A percentile compares a stretch with the other conserved stretches of the same genome.
These are phyloP conservation scores for Carterocephalus palaemon DNA, from an alignment of 2,888 invertebrate species.

Conservation along the genomic window DNA sequence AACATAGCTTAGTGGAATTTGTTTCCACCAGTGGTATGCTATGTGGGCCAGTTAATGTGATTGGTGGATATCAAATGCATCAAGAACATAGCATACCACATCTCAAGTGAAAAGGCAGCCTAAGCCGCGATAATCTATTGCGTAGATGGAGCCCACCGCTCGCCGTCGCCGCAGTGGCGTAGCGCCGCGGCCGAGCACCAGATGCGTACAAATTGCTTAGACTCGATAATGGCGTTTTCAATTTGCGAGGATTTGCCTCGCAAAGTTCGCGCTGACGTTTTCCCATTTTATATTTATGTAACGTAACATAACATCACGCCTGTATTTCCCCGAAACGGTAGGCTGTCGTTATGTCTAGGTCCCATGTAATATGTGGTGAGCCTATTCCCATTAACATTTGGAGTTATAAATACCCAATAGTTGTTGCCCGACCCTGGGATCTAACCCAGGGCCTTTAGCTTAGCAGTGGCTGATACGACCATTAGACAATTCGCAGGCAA, in stretches of 20 bases:
- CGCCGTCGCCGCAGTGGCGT: conserved; percentile 26
- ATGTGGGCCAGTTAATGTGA: neutral
- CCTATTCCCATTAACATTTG: no score
- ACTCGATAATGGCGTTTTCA: conserved; percentile 75
- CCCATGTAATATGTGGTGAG: no score
- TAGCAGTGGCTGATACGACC: no score
- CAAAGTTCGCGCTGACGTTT: conserved; percentile 44
- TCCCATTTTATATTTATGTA: neutral
- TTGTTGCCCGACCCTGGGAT: no score
- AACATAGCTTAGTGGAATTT: neutral
- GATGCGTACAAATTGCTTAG: conserved; percentile 73
- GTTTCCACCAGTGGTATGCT: conserved; percentile 5
- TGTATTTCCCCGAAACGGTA: no score
- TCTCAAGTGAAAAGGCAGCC: neutral
- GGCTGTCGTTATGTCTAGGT: no score
- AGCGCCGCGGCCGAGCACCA: conserved; percentile 60
- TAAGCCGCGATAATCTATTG: neutral
- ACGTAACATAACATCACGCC: no score
- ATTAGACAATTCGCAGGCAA: no score
- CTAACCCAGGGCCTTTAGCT: no score
- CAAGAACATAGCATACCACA: neutral
- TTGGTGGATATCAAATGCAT: conserved; percentile 1
- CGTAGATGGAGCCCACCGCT: conserved; percentile 1
- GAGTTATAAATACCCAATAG: no score
- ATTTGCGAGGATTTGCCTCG: conserved; percentile 72